Base-by-base conservation (phyloP, 2,888 invertebrate species). In the Cephus pygmeus region DNA sequence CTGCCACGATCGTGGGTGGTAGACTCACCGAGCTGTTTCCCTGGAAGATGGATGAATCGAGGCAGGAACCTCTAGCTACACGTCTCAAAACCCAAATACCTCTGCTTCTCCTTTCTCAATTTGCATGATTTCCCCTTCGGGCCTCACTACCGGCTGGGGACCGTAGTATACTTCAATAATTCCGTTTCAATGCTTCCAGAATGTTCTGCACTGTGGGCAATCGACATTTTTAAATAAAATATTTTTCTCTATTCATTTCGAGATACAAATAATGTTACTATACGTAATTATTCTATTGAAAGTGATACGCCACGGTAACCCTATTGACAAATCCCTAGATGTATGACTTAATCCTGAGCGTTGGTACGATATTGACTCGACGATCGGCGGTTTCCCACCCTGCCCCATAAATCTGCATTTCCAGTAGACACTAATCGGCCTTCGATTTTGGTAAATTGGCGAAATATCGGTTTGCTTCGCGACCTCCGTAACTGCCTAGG, bases 1-100 rank as follows among this genome's bases (percentile, higher is more conserved):
- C 87, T 86, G 81, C 85, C 84, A 79, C 77, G 73, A 84, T 85
- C 86, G 81, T 80, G 81, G 80, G 77, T 77, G 78, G 80, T 77
- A 79, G 69, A 76, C 78, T 78, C 74, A 34, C 69, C 77, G 73
- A 35, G 73, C 33, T 73, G 69, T 68, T 56, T 69, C 71, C 69
- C 76, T 77, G 69, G 69, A 71, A 78, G 69, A 75, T 75, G 75
- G 69, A 77, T 68, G 80, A 76, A 76, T 69, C 73, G 75, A 69
- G 56, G 36, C 69, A 36, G 73, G 69, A 69, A n/a, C 68, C 36
- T 12, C 36, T 33, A 76, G 69, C 69, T 35, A 30, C 56, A 71
- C 1, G 31, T n/a, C 56, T 56, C 56, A 56, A 56, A 56, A 56
- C 56, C 56, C 9, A 56, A 56, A 56, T 56, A 23, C 56, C 56